phyloP scores from a whole-genome alignment of 2,113 vertebrate species.

The Leptocoma aspasia region DNA sequence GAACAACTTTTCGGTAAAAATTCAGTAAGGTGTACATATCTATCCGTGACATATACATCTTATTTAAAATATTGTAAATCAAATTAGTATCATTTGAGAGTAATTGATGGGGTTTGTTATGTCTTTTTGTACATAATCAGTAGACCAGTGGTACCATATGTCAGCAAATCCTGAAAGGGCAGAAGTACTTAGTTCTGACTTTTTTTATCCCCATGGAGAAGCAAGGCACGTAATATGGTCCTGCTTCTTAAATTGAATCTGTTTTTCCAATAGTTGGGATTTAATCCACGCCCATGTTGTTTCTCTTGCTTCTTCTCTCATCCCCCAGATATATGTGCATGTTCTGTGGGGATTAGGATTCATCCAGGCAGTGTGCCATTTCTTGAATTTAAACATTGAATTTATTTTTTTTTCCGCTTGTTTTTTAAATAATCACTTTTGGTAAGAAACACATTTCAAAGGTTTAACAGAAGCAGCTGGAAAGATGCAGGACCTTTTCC shows the following conservation, averaged over 20 bases:
- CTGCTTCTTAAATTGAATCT: neutral
- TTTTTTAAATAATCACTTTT: neutral
- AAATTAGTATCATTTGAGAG: neutral
- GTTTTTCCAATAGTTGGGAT: neutral
- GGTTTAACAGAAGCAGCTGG: neutral
- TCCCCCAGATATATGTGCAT: neutral
- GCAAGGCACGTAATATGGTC: neutral
- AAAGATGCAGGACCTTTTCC: neutral
- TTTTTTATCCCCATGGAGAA: neutral
- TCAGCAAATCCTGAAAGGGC: neutral
- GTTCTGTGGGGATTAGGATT: neutral
- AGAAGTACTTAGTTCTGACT: neutral
- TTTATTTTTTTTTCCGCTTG: no score
- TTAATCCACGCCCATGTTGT: neutral
- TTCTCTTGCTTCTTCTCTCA: neutral
- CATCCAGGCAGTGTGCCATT: neutral
- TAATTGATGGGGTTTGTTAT: neutral
- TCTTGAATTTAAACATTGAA: neutral
- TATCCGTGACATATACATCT: neutral
- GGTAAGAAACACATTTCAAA: neutral
- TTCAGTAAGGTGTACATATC: neutral
- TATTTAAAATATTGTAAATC: neutral
- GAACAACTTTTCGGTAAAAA: neutral
- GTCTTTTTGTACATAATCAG: neutral
- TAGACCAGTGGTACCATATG: neutral